Percentiles rank a stretch among this genome's conserved stretches.
Evolutionary conservation across 2,888 invertebrate genomes (phyloP).

Genomic region (Polyploca ridens): DNA sequence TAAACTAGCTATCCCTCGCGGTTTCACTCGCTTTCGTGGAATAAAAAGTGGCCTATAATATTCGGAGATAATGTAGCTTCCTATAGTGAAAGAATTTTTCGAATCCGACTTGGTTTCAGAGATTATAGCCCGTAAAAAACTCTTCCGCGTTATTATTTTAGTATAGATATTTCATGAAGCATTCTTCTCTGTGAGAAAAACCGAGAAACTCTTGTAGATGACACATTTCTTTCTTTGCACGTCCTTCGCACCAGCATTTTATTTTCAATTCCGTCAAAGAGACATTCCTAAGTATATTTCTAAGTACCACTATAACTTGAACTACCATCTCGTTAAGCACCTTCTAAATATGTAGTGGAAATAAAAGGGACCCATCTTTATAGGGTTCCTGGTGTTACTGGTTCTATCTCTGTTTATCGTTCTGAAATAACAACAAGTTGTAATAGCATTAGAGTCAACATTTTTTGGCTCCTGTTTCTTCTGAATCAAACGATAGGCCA

Average conservation of each 20-base stretch:
- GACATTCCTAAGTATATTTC: conserved; percentile 4
- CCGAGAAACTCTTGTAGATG: background rate
- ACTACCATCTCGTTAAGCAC: background rate
- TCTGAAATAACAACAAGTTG: background rate
- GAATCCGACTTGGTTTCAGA: too few relatives aligned
- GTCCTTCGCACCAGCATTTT: background rate
- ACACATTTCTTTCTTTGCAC: background rate
- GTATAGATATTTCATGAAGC: too few relatives aligned
- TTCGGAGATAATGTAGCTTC: too few relatives aligned
- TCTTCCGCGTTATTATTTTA: too few relatives aligned
- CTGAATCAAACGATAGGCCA: too few relatives aligned
- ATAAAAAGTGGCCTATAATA: too few relatives aligned
- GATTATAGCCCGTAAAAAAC: too few relatives aligned
- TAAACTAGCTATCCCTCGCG: too few relatives aligned
- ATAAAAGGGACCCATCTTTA: conserved; percentile 1
- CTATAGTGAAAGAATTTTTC: too few relatives aligned
- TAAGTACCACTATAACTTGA: background rate
- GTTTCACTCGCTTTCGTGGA: too few relatives aligned
- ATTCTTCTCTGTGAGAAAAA: too few relatives aligned
- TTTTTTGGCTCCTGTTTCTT: background rate
- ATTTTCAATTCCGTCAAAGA: background rate
- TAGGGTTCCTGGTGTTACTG: background rate
- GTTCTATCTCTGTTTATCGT: too few relatives aligned
- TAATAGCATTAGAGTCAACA: background rate
- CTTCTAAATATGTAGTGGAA: conserved; percentile 6